Evolutionary conservation across 2,888 invertebrate genomes (phyloP), one percentile per base, ranked within the genome.

Genomic region (Craniophora ligustri): DNA sequence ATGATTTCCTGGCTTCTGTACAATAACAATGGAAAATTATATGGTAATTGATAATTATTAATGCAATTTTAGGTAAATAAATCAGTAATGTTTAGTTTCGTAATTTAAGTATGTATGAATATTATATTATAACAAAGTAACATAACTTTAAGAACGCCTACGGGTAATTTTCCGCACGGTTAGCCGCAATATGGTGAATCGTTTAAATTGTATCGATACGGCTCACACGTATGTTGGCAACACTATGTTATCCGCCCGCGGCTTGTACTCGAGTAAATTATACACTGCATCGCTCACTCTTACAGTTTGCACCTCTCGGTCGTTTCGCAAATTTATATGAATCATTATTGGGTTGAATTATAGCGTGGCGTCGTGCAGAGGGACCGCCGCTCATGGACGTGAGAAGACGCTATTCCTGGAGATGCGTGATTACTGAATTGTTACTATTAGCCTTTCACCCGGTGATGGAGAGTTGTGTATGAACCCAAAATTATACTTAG

Each of bases 291-390:
- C 82, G 80, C 81, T 83, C 84, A 81, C 77, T 83, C 86, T 81
- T 81, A 79, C 82, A 87, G 84, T 88, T 88, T 88, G 82, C 88
- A 88, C 88, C 88, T 87, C 84, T 82, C 78, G 78, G 84, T 87
- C 86, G 86, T 88, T 87, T 86, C 79, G 83, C 79, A 87, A 87
- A 87, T 87, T 88, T 87, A 86, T 88, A 87, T 86, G 87, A 86
- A 86, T 84, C 86, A 87, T 88, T 88, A 88, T 88, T 85, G 85
- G 81, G 68, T 79, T 82, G 87, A 87, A 87, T 88, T 88, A 87
- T 82, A 86, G 86, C 79, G 78, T 77, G 73, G 76, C 78, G 73
- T 84, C 81, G 81, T 81, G 81, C 76, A 74, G 76, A 75, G 76
- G 71, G 74, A 75, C 75, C 72, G 69, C 75, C 71, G 55, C 59